A percentile compares a stretch with the other conserved stretches of the same genome.
Evolutionary conservation across 2,888 invertebrate genomes (phyloP).

Genomic region (Lasioglossum calceatum): DNA sequence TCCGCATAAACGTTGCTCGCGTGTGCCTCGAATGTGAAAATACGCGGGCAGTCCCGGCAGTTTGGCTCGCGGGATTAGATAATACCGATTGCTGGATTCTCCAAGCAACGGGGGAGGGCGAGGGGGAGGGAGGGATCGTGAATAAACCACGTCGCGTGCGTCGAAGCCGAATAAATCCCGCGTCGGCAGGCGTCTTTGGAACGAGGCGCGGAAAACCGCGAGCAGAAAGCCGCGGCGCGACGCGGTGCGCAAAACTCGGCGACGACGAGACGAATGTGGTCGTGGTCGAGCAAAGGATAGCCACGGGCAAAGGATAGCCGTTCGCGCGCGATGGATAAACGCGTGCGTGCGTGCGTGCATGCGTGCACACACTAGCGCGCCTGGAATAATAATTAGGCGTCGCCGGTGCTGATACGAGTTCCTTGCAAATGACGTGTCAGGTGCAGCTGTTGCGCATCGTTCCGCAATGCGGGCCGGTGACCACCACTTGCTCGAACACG

Average conservation of each 20-base stretch:
- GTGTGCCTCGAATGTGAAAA: slow-evolving; percentile 54
- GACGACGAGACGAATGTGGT: slow-evolving; percentile 13
- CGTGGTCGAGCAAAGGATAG: slow-evolving; percentile 51
- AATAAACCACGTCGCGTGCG: slow-evolving; percentile 66
- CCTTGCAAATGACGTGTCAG: slow-evolving; percentile 81
- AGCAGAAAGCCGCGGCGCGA: not conserved
- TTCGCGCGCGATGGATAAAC: slow-evolving; percentile 50
- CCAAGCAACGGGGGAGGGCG: not conserved
- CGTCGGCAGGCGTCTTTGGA: slow-evolving; percentile 7
- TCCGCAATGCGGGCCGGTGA: slow-evolving; percentile 80
- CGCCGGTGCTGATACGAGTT: slow-evolving; percentile 79
- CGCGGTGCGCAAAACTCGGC: not conserved
- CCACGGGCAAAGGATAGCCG: slow-evolving; percentile 33
- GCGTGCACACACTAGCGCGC: slow-evolving; percentile 69
- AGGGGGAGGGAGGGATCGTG: slow-evolving; percentile 33
- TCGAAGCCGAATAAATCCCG: slow-evolving; percentile 56
- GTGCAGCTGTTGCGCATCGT: slow-evolving; percentile 82
- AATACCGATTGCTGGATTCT: slow-evolving; percentile 53
- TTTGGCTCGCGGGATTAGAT: slow-evolving; percentile 50
- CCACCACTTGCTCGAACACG: slow-evolving; percentile 50
- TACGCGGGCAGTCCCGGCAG: not conserved
- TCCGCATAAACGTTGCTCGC: slow-evolving; percentile 33
- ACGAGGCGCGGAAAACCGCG: slow-evolving; percentile 34
- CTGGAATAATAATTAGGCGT: slow-evolving; percentile 80
- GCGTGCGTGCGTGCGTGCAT: slow-evolving; percentile 28